Evolutionary conservation across 2,888 invertebrate genomes (phyloP).

Genomic region (Leptopilina drosophilae): DNA sequence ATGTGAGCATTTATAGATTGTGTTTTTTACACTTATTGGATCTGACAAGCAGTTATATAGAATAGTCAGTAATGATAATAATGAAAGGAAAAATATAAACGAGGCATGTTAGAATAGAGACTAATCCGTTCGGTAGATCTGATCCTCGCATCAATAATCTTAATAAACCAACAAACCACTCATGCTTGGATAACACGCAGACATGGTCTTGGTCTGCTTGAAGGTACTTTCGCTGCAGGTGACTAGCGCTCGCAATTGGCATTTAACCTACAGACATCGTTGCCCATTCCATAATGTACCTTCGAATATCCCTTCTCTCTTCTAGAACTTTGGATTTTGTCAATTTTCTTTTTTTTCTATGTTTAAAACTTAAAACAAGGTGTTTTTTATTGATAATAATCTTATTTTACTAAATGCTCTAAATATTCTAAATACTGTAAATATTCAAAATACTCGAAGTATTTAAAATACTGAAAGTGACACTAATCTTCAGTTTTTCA

Average conservation of each 20-base stretch:
- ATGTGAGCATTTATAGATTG: no score
- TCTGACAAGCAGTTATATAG: constrained; percentile 35
- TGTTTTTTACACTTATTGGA: no score
- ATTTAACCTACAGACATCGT: constrained; percentile 65
- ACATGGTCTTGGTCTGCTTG: constrained; percentile 53
- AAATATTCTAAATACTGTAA: no score
- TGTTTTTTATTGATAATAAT: no score
- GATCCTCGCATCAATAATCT: constrained; percentile 72
- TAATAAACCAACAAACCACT: constrained; percentile 72
- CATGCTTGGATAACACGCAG: constrained; percentile 60
- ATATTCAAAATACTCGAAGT: no score
- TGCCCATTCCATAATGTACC: constrained; percentile 45
- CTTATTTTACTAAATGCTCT: no score
- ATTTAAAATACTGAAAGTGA: no score
- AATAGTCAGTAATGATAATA: constrained; percentile 53
- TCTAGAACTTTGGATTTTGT: no score
- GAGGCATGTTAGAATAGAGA: constrained; percentile 60
- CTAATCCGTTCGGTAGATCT: constrained; percentile 71
- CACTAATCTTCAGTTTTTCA: no score
- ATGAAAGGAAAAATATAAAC: constrained; percentile 46
- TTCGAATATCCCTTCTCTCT: constrained; percentile 3
- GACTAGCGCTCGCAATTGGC: constrained; percentile 66
- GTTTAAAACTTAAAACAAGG: no score
- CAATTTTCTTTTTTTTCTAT: no score
- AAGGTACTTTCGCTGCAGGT: constrained; percentile 59